Base-by-base conservation (phyloP, 2,113 vertebrate species). In the Colossoma macropomum region DNA sequence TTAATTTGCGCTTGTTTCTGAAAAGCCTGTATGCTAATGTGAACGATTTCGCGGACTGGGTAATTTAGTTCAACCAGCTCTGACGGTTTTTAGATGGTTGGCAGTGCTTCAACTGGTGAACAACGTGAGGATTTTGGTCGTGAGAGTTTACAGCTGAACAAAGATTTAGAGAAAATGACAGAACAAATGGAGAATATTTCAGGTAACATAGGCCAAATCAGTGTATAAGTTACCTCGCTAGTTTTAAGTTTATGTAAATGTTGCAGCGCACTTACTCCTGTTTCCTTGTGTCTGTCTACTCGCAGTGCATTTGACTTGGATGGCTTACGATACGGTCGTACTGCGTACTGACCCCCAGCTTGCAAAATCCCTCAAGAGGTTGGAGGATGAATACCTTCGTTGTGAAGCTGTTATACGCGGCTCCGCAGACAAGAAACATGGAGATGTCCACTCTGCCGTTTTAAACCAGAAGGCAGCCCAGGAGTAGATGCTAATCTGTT, bases 301-400 rank as follows among this genome's bases (percentile, higher is more conserved):
- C 91, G 80, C 48, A 99, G 97, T 96, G 81, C 93, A 93, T 71
- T 82, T 95, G 60, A 92, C 94, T 0, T 96, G 94, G 94, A 94
- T 97, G 95, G 88, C 92, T 1, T 97, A 96, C 0, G 94, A 97
- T 87, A 93, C 95, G 91, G 92, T 94, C 48, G 91, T 93, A 3
- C 85, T 95, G 54, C 92, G 94, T 23, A 95, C 95, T 77, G 91
- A 91, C 86, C 96, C 96, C 21, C 89, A 93, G 2, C 83, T 95
- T 81, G 72, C 65, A 8, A 89, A 84, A 10, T 90, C 92, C 25
- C 79, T 95, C 91, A 89, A 52, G 80, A 86, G 62, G 5, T 87
- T 97, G 85, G 87, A 95, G 48, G 91, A 94, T 0, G 93, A 91
- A 17, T 94, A 92, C 69, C 79, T 89, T 11, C 89, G 80, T 25